These are phyloP conservation scores for Drosophila limbata DNA, from an alignment of 2,888 invertebrate genomes.

Conservation along the genomic window DNA sequence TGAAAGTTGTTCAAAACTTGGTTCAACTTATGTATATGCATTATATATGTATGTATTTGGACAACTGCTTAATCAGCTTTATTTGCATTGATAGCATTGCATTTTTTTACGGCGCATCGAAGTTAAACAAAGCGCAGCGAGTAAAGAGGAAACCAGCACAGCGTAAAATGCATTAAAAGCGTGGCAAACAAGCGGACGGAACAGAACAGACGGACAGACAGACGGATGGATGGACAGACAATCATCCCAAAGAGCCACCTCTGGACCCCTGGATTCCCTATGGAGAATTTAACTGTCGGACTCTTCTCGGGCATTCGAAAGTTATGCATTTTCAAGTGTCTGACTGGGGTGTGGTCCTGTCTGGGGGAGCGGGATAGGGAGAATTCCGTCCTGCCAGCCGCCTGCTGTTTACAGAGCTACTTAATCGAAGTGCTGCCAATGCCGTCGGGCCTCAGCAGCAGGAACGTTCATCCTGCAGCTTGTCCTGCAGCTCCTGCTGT, in stretches of 20 bases:
- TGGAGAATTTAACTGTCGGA: conserved; percentile 37
- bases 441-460: conserved; percentile 32
- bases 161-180: conserved; percentile 79
- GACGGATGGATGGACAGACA: conserved; percentile 19
- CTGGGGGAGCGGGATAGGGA: conserved; percentile 9
- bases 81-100: conserved; percentile 76
- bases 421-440: conserved; percentile 75
- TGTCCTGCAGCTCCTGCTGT: conserved; percentile 19
- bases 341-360: conserved; percentile 40
- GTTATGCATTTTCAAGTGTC: conserved; percentile 77
- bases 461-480: conserved; percentile 42
- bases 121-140: conserved; percentile 50
- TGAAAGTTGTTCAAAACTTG: conserved; percentile 7
- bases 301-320: conserved; percentile 50
- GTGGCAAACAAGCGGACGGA: conserved; percentile 63
- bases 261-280: conserved; percentile 23
- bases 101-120: conserved; percentile 53
- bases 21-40: conserved; percentile 3
- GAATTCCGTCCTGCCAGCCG: conserved; percentile 21
- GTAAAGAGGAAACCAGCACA: conserved; percentile 51
- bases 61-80: conserved; percentile 73
- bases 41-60: conserved; percentile 15
- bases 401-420: conserved; percentile 75
- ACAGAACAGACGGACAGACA: conserved; percentile 7
- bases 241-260: conserved; percentile 14